Evolutionary conservation across 1,140 invertebrate species (phyloP).

Genomic region (Xylocopa sonorina): DNA sequence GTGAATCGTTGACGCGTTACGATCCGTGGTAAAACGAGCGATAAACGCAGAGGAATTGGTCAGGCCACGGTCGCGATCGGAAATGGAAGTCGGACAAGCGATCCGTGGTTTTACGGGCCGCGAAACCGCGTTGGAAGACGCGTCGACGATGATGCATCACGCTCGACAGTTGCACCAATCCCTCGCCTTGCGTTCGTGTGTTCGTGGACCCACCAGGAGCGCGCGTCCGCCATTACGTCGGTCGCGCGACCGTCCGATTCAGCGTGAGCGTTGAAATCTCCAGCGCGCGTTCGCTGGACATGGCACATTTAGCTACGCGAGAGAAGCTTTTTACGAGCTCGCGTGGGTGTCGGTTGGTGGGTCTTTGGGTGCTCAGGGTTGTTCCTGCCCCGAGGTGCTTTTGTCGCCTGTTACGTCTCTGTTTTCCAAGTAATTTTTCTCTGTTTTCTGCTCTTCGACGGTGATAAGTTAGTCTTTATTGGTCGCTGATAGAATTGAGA

Average conservation of each 20-base stretch:
- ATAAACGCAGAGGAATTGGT: slow-evolving; percentile 55
- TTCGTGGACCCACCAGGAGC: background rate
- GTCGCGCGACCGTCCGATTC: background rate
- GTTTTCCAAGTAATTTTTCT: no score
- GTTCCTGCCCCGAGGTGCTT: background rate
- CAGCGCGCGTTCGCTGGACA: background rate
- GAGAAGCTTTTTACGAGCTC: background rate
- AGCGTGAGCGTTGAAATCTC: background rate
- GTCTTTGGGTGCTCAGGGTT: slow-evolving; percentile 10
- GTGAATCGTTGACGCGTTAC: slow-evolving; percentile 64
- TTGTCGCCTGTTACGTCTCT: slow-evolving; percentile 25
- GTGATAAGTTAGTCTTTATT: background rate
- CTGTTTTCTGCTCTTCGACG: background rate
- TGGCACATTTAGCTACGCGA: background rate
- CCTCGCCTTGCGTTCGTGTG: slow-evolving; percentile 51
- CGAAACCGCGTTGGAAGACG: slow-evolving; percentile 29
- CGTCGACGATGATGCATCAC: slow-evolving; percentile 62
- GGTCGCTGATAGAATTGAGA: no score
- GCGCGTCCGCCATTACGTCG: slow-evolving; percentile 13
- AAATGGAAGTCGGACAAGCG: slow-evolving; percentile 58
- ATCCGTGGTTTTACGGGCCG: slow-evolving; percentile 38
- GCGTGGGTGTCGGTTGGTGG: background rate
- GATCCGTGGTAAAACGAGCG: slow-evolving; percentile 62
- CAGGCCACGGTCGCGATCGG: slow-evolving; percentile 47
- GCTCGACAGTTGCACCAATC: slow-evolving; percentile 55